A percentile compares a stretch with the other conserved stretches of the same genome.
Evolutionary conservation across 2,113 vertebrate species (phyloP).

Genomic region (Turdus rufiventris): DNA sequence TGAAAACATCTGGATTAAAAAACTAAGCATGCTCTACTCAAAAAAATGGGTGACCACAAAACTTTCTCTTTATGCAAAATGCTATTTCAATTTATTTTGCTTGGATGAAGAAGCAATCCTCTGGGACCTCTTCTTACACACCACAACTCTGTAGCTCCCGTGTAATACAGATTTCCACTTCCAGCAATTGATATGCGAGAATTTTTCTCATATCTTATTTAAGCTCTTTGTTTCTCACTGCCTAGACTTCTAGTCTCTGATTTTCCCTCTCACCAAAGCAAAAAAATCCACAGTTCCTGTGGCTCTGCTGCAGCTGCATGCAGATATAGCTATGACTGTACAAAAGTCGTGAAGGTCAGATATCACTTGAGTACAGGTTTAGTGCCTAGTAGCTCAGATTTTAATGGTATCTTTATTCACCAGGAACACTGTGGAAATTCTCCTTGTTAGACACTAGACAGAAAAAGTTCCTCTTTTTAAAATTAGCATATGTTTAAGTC

Average conservation of each 20-base stretch:
- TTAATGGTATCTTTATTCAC: constrained; percentile 6
- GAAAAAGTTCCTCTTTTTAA: neutral
- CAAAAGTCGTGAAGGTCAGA: constrained; percentile 24
- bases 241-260: neutral
- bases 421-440: neutral
- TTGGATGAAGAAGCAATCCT: neutral
- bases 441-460: neutral
- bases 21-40: neutral
- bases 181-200: neutral
- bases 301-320: neutral
- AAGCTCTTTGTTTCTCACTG: neutral
- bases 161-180: neutral
- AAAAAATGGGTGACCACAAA: neutral
- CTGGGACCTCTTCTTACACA: neutral
- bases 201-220: constrained; percentile 7
- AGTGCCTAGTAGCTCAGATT: neutral
- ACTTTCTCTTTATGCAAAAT: neutral
- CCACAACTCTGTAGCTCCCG: neutral
- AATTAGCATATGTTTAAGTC: neutral
- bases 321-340: neutral
- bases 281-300: neutral
- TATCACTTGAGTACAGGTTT: neutral
- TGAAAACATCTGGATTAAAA: neutral
- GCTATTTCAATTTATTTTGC: neutral
- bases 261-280: neutral